Percentiles rank a stretch among this genome's conserved stretches.
phyloP scores from a whole-genome alignment of 2,888 invertebrate species.

The Drosophila setosimentum region DNA sequence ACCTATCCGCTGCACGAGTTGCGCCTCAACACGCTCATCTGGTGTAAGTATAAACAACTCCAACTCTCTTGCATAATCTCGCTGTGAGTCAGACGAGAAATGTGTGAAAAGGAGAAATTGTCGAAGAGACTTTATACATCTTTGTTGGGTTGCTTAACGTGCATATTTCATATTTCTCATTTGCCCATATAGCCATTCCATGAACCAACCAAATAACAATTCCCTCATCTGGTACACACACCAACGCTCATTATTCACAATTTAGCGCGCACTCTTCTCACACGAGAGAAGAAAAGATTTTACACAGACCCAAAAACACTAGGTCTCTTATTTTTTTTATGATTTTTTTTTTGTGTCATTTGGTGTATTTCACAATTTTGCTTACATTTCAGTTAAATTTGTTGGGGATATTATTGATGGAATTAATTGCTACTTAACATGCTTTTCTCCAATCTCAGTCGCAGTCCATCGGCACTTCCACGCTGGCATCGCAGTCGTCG shows the following conservation, averaged over 20 bases:
- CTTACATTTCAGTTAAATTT: slow-evolving; percentile 33
- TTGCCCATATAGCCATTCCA: slow-evolving; percentile 16
- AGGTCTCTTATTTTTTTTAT: not conserved
- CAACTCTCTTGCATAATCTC: not conserved
- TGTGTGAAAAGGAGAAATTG: slow-evolving; percentile 6
- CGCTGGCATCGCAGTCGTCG: slow-evolving; percentile 9
- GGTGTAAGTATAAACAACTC: slow-evolving; percentile 86
- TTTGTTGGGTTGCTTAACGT: not conserved
- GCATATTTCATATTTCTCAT: slow-evolving; percentile 2
- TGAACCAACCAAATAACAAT: not conserved
- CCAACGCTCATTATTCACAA: slow-evolving; percentile 66
- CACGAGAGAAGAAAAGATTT: slow-evolving; percentile 40
- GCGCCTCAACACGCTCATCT: slow-evolving; percentile 86
- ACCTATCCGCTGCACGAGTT: slow-evolving; percentile 80
- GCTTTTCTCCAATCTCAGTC: slow-evolving; percentile 21
- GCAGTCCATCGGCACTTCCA: not conserved
- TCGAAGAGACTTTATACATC: not conserved
- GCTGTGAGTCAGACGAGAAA: not conserved
- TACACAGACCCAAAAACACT: slow-evolving; percentile 1
- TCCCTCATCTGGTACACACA: slow-evolving; percentile 20
- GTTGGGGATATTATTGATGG: not conserved
- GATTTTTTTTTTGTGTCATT: slow-evolving; percentile 36
- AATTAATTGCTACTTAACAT: slow-evolving; percentile 57
- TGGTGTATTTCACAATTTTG: slow-evolving; percentile 60
- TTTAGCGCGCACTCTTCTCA: slow-evolving; percentile 39